Percentiles rank a stretch among this genome's conserved stretches.
Conservation (phyloP, 2,797 vertebrate genomes). For the Chelmon rostratus region DNA sequence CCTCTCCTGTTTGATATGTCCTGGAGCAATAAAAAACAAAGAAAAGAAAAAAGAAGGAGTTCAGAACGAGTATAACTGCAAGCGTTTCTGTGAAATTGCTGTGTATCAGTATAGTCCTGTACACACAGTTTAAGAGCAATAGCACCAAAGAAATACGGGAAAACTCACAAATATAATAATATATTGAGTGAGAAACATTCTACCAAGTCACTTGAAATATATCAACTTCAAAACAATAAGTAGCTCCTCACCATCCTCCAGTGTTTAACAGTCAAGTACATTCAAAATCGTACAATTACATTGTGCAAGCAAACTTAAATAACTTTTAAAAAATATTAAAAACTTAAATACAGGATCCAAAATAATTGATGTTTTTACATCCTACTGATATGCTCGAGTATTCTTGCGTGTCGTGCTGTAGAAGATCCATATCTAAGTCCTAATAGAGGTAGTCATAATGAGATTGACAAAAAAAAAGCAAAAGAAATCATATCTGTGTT, state of each 20-base stretch:
- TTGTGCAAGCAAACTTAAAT: slow-evolving; percentile 43
- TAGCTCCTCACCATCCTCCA: slow-evolving; percentile 14
- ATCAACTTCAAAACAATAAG: slow-evolving; percentile 37
- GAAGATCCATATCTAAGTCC: slow-evolving; percentile 28
- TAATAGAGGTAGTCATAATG: slow-evolving; percentile 76
- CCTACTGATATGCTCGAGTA: slow-evolving; percentile 37
- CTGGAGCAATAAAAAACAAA: neutral
- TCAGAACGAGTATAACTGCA: neutral
- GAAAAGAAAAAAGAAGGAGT: neutral
- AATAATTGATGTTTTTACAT: slow-evolving; percentile 42
- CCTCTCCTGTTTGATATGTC: neutral
- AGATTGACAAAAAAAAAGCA: slow-evolving; percentile 41
- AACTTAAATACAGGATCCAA: slow-evolving; percentile 20
- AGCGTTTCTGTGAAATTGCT: slow-evolving; percentile 5
- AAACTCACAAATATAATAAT: slow-evolving; percentile 47
- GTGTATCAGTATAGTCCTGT: slow-evolving; percentile 19
- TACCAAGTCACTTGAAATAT: slow-evolving; percentile 47
- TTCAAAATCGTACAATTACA: slow-evolving; percentile 46
- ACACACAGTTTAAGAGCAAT: slow-evolving; percentile 24
- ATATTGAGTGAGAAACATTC: slow-evolving; percentile 45
- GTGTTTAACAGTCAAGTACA: slow-evolving; percentile 69
- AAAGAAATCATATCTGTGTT: slow-evolving; percentile 15
- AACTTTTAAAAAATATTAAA: slow-evolving; percentile 17
- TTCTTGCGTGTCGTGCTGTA: slow-evolving; percentile 29
- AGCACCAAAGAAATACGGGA: slow-evolving; percentile 60